Evolutionary conservation across 2,888 invertebrate species (phyloP).

Genomic region (Salpingus planirostris): DNA sequence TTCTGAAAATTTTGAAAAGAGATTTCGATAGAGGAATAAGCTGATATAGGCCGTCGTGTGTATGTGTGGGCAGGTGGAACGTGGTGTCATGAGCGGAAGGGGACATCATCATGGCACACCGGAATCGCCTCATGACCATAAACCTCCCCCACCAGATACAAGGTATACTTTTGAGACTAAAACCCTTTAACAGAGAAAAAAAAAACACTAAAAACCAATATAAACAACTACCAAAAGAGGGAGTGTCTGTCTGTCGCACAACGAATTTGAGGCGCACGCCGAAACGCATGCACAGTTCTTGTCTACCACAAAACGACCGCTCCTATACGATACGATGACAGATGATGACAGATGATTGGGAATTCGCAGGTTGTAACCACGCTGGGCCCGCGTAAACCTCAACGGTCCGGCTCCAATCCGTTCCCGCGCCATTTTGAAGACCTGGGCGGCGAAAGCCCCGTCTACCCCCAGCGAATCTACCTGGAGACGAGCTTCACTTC

Average conservation of each 20-base stretch:
- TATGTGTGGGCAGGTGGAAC: slow-evolving; percentile 36
- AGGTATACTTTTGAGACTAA: slow-evolving; percentile 23
- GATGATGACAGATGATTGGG: no score
- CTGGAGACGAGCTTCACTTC: slow-evolving; percentile 71
- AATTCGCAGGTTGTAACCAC: slow-evolving; percentile 60
- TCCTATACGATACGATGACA: no score
- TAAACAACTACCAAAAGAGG: no score
- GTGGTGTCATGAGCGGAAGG: slow-evolving; percentile 25
- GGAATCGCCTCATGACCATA: slow-evolving; percentile 32
- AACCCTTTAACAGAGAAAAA: slow-evolving; percentile 4
- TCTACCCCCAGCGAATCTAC: slow-evolving; percentile 48
- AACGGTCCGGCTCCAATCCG: slow-evolving; percentile 45
- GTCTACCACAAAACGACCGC: no score
- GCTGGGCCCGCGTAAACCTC: slow-evolving; percentile 71
- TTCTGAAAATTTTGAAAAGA: no score
- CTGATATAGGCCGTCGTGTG: no score
- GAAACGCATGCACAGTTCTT: no score
- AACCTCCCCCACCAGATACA: slow-evolving; percentile 35
- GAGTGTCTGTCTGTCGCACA: no score
- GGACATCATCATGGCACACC: slow-evolving; percentile 23
- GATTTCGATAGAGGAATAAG: no score
- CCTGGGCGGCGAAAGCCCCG: slow-evolving; percentile 11
- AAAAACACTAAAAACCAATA: no score
- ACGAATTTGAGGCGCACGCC: no score
- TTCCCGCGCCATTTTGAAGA: slow-evolving; percentile 15